These are phyloP conservation scores for Blastobasis lacticolella DNA, from an alignment of 2,888 invertebrate species.

Conservation along the genomic window DNA sequence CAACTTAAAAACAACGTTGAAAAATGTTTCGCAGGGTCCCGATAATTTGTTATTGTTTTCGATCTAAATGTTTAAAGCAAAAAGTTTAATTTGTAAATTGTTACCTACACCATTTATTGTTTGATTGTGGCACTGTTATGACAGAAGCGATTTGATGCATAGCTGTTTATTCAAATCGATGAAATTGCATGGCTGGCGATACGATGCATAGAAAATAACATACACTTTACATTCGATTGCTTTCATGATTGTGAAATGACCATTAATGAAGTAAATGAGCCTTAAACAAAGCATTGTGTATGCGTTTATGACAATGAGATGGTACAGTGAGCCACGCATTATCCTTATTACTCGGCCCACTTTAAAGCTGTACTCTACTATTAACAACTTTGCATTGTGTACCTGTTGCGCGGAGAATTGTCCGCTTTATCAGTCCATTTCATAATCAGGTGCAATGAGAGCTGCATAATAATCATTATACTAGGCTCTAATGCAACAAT, in stretches of 20 bases:
- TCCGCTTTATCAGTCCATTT: neutral
- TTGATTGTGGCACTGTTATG: too few species aligned
- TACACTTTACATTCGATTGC: neutral
- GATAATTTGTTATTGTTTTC: constrained; percentile 42
- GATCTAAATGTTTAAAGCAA: constrained; percentile 26
- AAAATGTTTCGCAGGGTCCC: constrained; percentile 36
- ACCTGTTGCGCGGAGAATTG: neutral
- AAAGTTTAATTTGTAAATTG: constrained; percentile 12
- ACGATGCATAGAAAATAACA: too few species aligned
- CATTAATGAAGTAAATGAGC: neutral
- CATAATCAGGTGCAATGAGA: neutral
- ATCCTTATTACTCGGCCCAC: neutral
- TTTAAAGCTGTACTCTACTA: neutral
- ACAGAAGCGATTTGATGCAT: too few species aligned
- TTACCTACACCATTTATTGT: too few species aligned
- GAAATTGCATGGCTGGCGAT: too few species aligned
- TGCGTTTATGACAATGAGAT: neutral
- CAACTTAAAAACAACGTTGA: constrained; percentile 46
- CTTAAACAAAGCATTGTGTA: neutral
- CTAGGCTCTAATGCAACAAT: neutral
- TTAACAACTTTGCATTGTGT: neutral
- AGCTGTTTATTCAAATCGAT: too few species aligned
- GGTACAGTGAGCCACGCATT: neutral
- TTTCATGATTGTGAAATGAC: neutral
- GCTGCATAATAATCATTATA: neutral